These are phyloP conservation scores for Ornithoptera alexandrae DNA, from an alignment of 2,888 invertebrate genomes.

Conservation along the genomic window DNA sequence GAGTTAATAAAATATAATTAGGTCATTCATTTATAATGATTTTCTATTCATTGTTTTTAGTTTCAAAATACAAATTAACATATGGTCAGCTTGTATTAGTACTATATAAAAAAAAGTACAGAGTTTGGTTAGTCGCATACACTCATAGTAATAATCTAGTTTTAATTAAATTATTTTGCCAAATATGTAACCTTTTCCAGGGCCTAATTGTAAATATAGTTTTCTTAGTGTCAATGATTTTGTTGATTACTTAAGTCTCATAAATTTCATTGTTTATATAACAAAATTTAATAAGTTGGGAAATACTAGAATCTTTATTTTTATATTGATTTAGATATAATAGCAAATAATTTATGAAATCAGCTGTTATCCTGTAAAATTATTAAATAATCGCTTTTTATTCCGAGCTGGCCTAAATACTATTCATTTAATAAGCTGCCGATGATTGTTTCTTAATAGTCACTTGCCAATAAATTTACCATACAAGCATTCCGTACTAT, in stretches of 20 bases:
- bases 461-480: conserved; percentile 2
- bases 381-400: conserved; percentile 3
- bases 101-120: conserved; percentile 20
- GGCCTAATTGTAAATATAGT: conserved; percentile 67
- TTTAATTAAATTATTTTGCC: conserved; percentile 72
- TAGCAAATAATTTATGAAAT: conserved; percentile 8
- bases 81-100: conserved; percentile 33
- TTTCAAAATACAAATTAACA: conserved; percentile 1
- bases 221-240: conserved; percentile 45
- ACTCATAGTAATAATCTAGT: conserved; percentile 49
- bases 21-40: no score
- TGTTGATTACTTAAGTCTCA: conserved; percentile 49
- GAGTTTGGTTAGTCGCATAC: conserved; percentile 32
- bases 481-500: conserved; percentile 11
- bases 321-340: conserved; percentile 1
- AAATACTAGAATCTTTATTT: conserved; percentile 36
- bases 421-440: not conserved
- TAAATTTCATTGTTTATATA: conserved; percentile 46
- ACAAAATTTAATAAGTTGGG: conserved; percentile 34
- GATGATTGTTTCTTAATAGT: not conserved
- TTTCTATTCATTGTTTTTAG: not conserved
- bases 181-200: conserved; percentile 64
- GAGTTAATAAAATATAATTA: no score
- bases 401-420: conserved; percentile 4
- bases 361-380: conserved; percentile 13